Conservation (phyloP, 2,797 vertebrate species). For the Acrossocheilus fasciatus region DNA sequence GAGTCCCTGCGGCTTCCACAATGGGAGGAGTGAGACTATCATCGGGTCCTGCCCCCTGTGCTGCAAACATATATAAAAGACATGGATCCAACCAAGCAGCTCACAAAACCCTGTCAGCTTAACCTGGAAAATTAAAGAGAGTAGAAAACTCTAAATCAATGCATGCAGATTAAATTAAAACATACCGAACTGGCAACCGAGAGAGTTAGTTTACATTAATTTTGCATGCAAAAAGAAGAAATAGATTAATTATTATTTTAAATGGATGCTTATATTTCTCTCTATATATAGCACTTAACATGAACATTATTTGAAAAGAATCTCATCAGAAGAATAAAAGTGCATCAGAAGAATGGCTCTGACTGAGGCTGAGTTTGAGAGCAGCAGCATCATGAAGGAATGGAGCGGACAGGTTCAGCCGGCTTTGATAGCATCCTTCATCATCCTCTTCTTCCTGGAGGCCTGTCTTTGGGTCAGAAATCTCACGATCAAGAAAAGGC, state of each 20-base stretch:
- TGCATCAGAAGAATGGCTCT: conserved; percentile 65
- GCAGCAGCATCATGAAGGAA: conserved; percentile 72
- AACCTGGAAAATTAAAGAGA: conserved; percentile 57
- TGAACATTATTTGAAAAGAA: not conserved
- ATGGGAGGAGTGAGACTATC: conserved; percentile 81
- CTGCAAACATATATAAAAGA: conserved; percentile 81
- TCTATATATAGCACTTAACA: not conserved
- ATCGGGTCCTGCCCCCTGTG: conserved; percentile 80
- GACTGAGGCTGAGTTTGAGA: conserved; percentile 74
- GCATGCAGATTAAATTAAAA: not conserved
- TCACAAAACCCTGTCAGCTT: conserved; percentile 71
- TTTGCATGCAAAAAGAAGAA: not conserved
- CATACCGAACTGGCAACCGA: not conserved
- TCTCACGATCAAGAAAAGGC: conserved; percentile 69
- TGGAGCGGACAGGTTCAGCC: conserved; percentile 82
- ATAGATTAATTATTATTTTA: not conserved
- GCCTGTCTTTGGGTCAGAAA: conserved; percentile 76
- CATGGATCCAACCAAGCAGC: conserved; percentile 68
- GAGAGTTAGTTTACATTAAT: not conserved
- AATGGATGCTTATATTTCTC: conserved; percentile 42
- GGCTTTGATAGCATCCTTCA: conserved; percentile 77
- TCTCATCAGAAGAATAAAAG: conserved; percentile 37
- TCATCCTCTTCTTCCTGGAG: conserved; percentile 82
- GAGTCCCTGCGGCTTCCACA: conserved; percentile 74
- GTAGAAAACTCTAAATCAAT: not conserved